Evolutionary conservation across 2,797 vertebrate species (phyloP).

Genomic region (Eidolon dupreanum): DNA sequence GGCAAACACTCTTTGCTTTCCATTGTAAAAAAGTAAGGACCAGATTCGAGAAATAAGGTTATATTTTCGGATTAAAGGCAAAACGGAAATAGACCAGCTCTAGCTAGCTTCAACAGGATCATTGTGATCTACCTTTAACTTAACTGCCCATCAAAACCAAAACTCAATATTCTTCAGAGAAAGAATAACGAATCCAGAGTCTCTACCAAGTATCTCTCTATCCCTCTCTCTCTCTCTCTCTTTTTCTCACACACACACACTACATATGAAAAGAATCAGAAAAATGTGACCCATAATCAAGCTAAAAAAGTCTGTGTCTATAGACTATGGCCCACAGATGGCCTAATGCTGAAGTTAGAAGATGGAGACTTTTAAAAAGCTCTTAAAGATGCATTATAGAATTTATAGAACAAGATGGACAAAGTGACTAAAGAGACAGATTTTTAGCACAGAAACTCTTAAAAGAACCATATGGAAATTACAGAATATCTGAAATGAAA

Average conservation of each 20-base stretch:
- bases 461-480: slow-evolving; percentile 11
- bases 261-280: neutral
- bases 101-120: neutral
- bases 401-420: neutral
- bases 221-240: too few species aligned
- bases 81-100: neutral
- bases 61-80: neutral
- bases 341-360: neutral
- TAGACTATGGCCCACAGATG: neutral
- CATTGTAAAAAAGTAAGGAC: neutral
- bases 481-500: neutral
- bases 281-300: neutral
- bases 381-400: neutral
- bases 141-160: neutral
- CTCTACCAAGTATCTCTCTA: neutral
- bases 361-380: neutral
- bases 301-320: neutral
- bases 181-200: neutral
- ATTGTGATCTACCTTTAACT: neutral
- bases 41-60: neutral
- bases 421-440: neutral
- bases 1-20: neutral
- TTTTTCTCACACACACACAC: too few species aligned
- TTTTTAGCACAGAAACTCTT: neutral
- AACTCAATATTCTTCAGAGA: neutral